Conservation (phyloP, 2,888 invertebrate genomes). For the Cephus spinipes region DNA sequence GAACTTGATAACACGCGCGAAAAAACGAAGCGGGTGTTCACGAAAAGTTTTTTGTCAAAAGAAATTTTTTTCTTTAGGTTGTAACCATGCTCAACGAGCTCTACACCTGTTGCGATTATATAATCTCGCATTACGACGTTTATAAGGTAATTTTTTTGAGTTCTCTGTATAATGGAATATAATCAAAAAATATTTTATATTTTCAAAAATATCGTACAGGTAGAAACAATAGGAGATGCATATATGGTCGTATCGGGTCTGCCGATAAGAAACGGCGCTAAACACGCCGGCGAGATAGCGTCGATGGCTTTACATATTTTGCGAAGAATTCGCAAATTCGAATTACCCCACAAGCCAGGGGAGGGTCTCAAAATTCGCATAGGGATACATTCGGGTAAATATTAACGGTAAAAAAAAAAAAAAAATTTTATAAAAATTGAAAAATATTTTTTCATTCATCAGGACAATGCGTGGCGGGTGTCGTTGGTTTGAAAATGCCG, state of each 20-base stretch:
- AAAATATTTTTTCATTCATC: constrained; percentile 25
- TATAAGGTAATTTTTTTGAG: constrained; percentile 74
- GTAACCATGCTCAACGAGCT: constrained; percentile 89
- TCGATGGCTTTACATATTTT: constrained; percentile 82
- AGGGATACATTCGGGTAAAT: constrained; percentile 75
- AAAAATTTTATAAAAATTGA: not conserved
- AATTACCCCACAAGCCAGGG: constrained; percentile 76
- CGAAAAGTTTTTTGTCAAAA: not conserved
- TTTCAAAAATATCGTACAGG: constrained; percentile 62
- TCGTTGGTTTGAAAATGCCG: constrained; percentile 87
- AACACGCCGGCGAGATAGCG: constrained; percentile 84
- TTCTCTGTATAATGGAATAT: constrained; percentile 11
- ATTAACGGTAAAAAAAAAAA: not conserved
- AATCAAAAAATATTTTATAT: not conserved
- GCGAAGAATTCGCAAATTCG: constrained; percentile 77
- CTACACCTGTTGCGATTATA: constrained; percentile 89
- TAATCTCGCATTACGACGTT: constrained; percentile 88
- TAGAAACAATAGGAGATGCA: constrained; percentile 87
- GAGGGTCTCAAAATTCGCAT: constrained; percentile 79
- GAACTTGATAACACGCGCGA: no score
- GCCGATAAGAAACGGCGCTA: constrained; percentile 78
- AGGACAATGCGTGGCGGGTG: constrained; percentile 85
- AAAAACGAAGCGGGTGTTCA: not conserved
- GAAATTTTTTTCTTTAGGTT: constrained; percentile 69
- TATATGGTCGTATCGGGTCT: constrained; percentile 85